phyloP scores from a whole-genome alignment of 2,113 vertebrate genomes.

The Delphinus delphis region DNA sequence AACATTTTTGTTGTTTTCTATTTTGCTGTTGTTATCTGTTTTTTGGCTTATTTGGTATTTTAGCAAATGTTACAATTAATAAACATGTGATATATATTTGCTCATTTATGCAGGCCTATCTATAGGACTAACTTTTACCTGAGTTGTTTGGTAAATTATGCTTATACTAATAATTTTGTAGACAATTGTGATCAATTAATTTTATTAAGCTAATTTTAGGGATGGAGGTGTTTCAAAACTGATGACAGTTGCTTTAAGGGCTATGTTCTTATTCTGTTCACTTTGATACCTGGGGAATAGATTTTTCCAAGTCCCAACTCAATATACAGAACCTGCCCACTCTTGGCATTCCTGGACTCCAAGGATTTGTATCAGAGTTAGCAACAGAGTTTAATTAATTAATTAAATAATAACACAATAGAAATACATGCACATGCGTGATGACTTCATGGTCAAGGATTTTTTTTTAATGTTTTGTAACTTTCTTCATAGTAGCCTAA shows the following conservation, averaged over 20 bases:
- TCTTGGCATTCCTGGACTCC: neutral
- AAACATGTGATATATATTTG: neutral
- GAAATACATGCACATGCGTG: neutral
- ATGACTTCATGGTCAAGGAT: neutral
- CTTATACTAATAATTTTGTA: neutral
- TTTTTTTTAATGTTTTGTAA: neutral
- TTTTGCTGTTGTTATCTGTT: neutral
- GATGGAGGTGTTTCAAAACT: neutral
- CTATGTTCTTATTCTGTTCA: neutral
- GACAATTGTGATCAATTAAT: neutral
- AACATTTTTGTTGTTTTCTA: neutral
- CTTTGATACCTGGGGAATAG: neutral
- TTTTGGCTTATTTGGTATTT: neutral
- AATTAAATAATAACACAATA: neutral
- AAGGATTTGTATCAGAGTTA: neutral
- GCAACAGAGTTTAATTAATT: neutral
- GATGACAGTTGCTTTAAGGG: neutral
- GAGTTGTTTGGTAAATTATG: neutral
- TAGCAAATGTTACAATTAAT: neutral
- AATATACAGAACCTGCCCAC: neutral
- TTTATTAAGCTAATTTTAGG: neutral
- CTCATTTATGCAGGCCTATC: neutral
- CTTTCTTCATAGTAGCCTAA: neutral
- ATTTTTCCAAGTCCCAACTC: neutral
- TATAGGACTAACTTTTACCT: neutral